Conservation (phyloP, 2,797 vertebrate genomes). For the Manis crassicaudata region DNA sequence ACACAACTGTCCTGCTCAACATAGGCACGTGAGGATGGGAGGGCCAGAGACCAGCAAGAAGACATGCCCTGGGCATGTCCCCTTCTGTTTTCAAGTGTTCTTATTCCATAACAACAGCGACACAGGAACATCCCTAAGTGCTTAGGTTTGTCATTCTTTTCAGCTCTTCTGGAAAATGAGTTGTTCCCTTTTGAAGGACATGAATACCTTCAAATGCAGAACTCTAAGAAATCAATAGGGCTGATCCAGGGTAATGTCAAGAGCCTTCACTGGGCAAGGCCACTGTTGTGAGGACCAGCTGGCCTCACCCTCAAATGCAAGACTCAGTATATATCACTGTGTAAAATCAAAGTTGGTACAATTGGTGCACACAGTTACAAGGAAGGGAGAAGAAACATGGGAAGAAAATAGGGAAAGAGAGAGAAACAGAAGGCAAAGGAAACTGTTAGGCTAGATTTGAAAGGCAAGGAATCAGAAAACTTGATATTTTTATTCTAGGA, state of each 20-base stretch:
- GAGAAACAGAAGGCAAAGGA: not conserved
- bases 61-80: accelerated
- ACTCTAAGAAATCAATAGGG: not conserved
- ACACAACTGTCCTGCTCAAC: accelerated
- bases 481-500: not conserved
- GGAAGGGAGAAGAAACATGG: not conserved
- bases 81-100: not conserved
- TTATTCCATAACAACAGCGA: not conserved
- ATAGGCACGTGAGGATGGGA: not conserved
- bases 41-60: not conserved
- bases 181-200: not conserved
- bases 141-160: not conserved
- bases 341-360: not conserved
- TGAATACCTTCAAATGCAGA: not conserved
- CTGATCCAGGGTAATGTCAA: not conserved
- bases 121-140: not conserved
- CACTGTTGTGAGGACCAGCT: not conserved
- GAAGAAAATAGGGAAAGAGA: not conserved
- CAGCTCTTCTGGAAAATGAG: not conserved
- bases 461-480: not conserved
- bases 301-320: not conserved
- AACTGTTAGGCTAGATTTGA: not conserved
- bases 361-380: not conserved
- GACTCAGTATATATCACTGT: not conserved
- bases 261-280: not conserved